Evolutionary conservation across 2,113 vertebrate genomes (phyloP), one percentile per base, ranked within the genome.

Genomic region (Halichoerus grypus): DNA sequence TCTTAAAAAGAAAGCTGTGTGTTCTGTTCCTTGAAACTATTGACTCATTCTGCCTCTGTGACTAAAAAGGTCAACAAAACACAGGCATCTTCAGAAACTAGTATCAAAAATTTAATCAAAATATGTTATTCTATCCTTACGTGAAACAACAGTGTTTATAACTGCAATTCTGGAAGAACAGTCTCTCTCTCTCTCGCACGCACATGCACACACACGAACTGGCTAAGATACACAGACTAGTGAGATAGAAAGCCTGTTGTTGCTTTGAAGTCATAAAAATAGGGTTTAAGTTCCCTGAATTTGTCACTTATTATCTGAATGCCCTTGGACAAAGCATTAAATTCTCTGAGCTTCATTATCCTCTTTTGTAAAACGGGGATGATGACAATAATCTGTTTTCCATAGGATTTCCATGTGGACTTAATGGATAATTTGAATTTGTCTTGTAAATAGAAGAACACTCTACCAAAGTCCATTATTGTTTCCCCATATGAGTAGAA

Each of bases 361-460:
- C 28, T 88, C 16, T 71, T 90, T 36, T 28, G 0, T 76, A 83
- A 95, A 94, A 90, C 51, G 31, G 11, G 12, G 24, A 31, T 72
- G 13, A 92, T 49, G 36, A 22, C 8, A 36, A 7, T 71, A 36
- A 88, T 97, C 33, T 91, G 28, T 88, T 98, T 95, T 84, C 15
- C 8, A 67, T 71, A 71, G 51, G 15, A 59, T 53, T 91, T 87
- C 71, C 4, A 0, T 89, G 13, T 93, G n/a, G 63, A 88, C 36
- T 96, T 63, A 51, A 10, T 28, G 33, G 26, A 67, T 77, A 67
- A 57, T 91, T 89, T 77, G 24, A 89, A 89, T 94, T 76, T 92
- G 18, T 55, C 79, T 77, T 86, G 10, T 77, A 96, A 83, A 85
- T 51, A 76, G 86, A 76, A 93, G 91, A n/a, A 24, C 26, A 28